These are phyloP conservation scores for Mormyrops boulengeri DNA, from an alignment of 2,797 vertebrate species.

Conservation along the genomic window DNA sequence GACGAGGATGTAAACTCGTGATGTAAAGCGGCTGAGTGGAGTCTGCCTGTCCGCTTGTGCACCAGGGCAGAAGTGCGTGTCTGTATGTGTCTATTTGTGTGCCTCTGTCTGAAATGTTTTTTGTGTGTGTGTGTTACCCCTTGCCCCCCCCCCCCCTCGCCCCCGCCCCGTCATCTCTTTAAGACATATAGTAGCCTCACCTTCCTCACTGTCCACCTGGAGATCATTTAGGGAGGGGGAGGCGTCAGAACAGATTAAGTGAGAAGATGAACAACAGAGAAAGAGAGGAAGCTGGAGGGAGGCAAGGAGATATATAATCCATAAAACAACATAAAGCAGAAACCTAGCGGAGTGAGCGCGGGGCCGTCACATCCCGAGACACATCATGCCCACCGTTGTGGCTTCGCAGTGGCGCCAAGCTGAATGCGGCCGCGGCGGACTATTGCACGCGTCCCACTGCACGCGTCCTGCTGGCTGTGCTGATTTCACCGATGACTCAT, in stretches of 20 bases:
- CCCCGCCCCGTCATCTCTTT: not conserved
- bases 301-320: not conserved
- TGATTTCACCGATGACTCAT: constrained; percentile 12
- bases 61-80: not conserved
- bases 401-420: constrained; percentile 23
- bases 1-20: not conserved
- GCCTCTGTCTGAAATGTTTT: not conserved
- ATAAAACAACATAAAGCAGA: not conserved
- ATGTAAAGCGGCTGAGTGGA: not conserved
- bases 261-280: not conserved
- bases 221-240: not conserved
- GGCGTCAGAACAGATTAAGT: not conserved
- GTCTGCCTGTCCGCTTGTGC: not conserved
- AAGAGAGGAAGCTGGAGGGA: not conserved
- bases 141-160: not conserved
- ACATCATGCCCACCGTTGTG: not conserved
- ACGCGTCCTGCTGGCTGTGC: not conserved
- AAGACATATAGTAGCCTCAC: not conserved
- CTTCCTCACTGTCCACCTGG: not conserved
- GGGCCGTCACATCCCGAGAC: constrained; percentile 20
- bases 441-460: not conserved
- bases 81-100: not conserved
- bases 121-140: not conserved
- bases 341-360: constrained; percentile 45
- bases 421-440: constrained; percentile 11